Conservation (phyloP, 2,888 invertebrate species). For the Drosophila tanythrix region DNA sequence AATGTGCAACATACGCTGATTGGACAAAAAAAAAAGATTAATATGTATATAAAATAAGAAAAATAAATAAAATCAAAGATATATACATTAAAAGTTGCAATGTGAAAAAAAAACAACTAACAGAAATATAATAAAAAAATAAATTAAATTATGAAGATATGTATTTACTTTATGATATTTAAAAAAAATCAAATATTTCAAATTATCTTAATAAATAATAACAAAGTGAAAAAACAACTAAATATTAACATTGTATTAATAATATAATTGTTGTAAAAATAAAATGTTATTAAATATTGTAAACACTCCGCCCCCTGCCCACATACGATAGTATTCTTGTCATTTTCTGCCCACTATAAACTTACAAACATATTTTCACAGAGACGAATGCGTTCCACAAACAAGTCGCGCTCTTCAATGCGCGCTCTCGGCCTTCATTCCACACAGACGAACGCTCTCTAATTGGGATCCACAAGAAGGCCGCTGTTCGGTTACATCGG, state of each 20-base stretch:
- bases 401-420: slow-evolving; percentile 14
- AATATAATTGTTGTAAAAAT: too few relatives aligned
- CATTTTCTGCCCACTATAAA: not conserved
- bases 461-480: slow-evolving; percentile 53
- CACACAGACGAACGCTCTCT: slow-evolving; percentile 9
- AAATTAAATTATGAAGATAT: not conserved
- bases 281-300: not conserved
- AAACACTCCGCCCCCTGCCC: not conserved
- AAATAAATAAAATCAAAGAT: not conserved
- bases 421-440: not conserved
- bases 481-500: slow-evolving; percentile 44
- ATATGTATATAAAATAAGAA: not conserved
- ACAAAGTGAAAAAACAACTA: not conserved
- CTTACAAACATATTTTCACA: not conserved
- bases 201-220: too few relatives aligned
- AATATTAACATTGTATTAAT: not conserved
- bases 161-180: not conserved
- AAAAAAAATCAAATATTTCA: not conserved
- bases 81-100: not conserved
- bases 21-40: not conserved
- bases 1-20: not conserved
- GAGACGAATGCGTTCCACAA: slow-evolving; percentile 32
- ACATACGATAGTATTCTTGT: not conserved
- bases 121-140: not conserved
- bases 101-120: not conserved